Conservation (phyloP, 2,797 vertebrate genomes). For the Danio kyathit region DNA sequence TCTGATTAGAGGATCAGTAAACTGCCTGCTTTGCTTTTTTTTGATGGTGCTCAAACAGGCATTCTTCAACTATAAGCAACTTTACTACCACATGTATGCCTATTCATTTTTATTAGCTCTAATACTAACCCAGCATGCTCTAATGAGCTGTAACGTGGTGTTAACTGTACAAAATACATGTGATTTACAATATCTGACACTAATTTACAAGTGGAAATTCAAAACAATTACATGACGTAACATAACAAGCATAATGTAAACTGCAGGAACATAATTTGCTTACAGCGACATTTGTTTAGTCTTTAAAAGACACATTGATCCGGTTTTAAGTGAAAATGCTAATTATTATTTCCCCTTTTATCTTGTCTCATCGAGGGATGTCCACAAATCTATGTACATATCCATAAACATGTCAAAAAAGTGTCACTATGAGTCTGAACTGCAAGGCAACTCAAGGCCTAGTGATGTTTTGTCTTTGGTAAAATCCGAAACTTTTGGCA, state of each 20-base stretch:
- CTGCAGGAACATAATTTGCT: background rate
- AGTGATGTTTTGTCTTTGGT: constrained; percentile 19
- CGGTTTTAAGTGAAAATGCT: constrained; percentile 10
- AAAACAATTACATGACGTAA: constrained; percentile 3
- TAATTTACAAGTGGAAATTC: background rate
- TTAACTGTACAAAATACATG: too few species aligned
- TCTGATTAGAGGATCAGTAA: too few species aligned
- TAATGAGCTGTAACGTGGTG: too few species aligned
- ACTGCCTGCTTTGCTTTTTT: too few species aligned
- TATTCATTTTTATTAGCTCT: too few species aligned
- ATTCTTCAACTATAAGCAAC: too few species aligned
- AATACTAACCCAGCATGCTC: too few species aligned
- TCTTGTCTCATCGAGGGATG: constrained; percentile 12
- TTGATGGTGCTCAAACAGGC: too few species aligned
- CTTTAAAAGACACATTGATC: background rate
- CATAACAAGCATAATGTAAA: constrained; percentile 13
- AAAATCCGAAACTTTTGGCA: background rate
- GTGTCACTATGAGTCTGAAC: constrained; percentile 11
- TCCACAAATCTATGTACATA: background rate
- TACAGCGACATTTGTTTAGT: background rate
- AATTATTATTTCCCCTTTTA: constrained; percentile 26
- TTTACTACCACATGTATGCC: too few species aligned
- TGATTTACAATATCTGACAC: background rate
- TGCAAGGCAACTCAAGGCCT: background rate
- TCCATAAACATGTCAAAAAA: constrained; percentile 12